Percentiles rank a stretch among this genome's conserved stretches.
phyloP scores from a whole-genome alignment of 2,113 vertebrate species.

The Lagopus muta region DNA sequence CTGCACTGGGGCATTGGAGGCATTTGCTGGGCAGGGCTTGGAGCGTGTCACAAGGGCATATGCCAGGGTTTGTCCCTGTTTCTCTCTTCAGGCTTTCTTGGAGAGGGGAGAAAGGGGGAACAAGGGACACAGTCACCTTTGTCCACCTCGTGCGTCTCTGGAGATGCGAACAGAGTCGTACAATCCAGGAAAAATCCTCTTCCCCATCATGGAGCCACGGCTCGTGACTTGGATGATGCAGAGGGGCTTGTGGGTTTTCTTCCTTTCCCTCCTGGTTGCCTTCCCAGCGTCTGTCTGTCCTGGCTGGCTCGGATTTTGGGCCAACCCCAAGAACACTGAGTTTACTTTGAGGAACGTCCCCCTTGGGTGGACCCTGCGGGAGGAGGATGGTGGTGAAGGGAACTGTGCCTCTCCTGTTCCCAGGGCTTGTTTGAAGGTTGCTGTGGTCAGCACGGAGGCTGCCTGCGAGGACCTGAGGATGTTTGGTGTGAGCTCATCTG shows the following conservation, averaged over 20 bases:
- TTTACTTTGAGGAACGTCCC: constrained; percentile 56
- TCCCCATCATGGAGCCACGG: background rate
- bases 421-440: constrained; percentile 63
- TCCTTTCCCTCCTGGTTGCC: background rate
- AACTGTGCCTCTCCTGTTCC: constrained; percentile 54
- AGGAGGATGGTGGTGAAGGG: background rate
- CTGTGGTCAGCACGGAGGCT: constrained; percentile 49
- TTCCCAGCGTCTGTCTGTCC: background rate
- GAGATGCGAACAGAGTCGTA: background rate
- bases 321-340: constrained; percentile 35
- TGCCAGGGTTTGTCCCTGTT: background rate
- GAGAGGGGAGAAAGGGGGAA: background rate
- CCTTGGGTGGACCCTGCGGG: background rate
- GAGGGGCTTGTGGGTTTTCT: background rate
- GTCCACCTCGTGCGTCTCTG: background rate
- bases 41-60: background rate
- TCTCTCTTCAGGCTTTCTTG: background rate
- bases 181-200: constrained; percentile 9
- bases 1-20: background rate
- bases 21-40: background rate
- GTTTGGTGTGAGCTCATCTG: constrained; percentile 37
- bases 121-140: background rate
- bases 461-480: background rate
- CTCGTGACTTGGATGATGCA: background rate
- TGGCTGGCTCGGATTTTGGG: background rate